These are phyloP conservation scores for Calephelis virginiensis DNA, from an alignment of 1,140 invertebrate genomes.

Conservation along the genomic window DNA sequence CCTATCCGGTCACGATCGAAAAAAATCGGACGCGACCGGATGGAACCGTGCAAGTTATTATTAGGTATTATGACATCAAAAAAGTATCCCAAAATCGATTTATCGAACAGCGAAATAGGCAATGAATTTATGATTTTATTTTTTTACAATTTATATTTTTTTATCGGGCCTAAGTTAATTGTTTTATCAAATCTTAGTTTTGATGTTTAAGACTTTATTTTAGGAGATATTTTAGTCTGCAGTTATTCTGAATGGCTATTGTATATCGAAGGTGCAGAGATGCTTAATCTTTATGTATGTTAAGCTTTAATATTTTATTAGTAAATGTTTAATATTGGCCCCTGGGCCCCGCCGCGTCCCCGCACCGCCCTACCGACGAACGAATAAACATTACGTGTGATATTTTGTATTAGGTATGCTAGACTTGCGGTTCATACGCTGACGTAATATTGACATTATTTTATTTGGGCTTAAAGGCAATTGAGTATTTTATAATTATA, in stretches of 20 bases:
- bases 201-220: constrained; percentile 75
- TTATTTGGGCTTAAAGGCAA: constrained; percentile 54
- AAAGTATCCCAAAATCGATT: constrained; percentile 12
- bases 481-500: constrained; percentile 63
- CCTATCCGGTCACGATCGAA: constrained; percentile 40
- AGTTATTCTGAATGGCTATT: constrained; percentile 78
- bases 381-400: constrained; percentile 67
- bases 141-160: constrained; percentile 42
- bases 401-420: constrained; percentile 71
- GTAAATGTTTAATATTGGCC: constrained; percentile 76
- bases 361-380: constrained; percentile 41
- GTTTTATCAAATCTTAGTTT: constrained; percentile 69
- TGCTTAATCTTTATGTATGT: constrained; percentile 79
- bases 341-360: constrained; percentile 51
- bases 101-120: constrained; percentile 57
- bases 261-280: constrained; percentile 77
- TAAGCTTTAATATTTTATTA: constrained; percentile 79
- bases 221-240: constrained; percentile 77
- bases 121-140: constrained; percentile 58
- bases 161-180: constrained; percentile 69
- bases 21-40: constrained; percentile 1
- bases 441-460: constrained; percentile 57
- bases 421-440: constrained; percentile 66
- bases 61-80: constrained; percentile 9
- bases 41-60: not conserved